phyloP scores from a whole-genome alignment of 2,113 vertebrate genomes.

The Aegithalos caudatus region DNA sequence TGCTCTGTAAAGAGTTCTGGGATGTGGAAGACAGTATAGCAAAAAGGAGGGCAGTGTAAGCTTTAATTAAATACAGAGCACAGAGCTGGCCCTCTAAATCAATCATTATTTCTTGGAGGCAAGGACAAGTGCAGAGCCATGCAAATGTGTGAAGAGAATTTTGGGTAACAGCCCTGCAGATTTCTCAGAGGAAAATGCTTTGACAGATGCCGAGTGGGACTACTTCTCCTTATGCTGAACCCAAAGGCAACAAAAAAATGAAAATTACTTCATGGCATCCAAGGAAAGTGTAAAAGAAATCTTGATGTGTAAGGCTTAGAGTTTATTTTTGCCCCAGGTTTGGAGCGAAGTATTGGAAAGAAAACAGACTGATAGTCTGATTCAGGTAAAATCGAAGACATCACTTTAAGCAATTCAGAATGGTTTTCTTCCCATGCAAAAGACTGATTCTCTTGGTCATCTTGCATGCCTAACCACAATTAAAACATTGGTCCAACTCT shows the following conservation, averaged over 20 bases:
- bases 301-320: background rate
- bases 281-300: background rate
- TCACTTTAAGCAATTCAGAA: background rate
- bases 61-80: constrained; percentile 27
- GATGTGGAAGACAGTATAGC: background rate
- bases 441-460: background rate
- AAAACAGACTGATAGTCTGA: background rate
- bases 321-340: background rate
- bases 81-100: background rate
- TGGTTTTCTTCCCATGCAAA: background rate
- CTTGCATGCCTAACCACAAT: background rate
- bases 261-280: background rate
- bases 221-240: constrained; percentile 31
- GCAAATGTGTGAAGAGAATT: constrained; percentile 34
- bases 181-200: background rate
- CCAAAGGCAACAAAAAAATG: constrained; percentile 6
- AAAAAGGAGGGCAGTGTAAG: background rate
- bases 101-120: constrained; percentile 25
- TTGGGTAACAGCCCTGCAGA: constrained; percentile 28
- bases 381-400: background rate
- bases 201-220: constrained; percentile 35
- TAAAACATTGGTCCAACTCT: background rate
- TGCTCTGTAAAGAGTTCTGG: background rate
- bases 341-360: background rate
- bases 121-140: background rate